Percentiles rank a stretch among this genome's conserved stretches.
Conservation (phyloP, 2,888 invertebrate genomes). For the Ochropleura leucogaster region DNA sequence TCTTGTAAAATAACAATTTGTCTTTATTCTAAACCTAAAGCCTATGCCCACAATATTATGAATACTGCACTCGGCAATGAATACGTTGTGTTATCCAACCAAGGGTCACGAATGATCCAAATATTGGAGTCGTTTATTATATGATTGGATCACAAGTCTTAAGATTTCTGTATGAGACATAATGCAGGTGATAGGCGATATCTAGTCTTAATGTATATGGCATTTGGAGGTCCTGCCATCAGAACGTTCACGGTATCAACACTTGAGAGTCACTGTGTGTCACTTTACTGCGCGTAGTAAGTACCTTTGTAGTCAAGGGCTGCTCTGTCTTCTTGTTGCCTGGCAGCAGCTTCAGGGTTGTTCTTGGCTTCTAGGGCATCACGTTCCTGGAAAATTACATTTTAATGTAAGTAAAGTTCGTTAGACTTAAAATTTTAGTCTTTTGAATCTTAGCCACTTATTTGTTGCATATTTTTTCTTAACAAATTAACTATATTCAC, state of each 20-base stretch:
- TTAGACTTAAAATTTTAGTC: background rate
- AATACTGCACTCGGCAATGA: conserved; percentile 54
- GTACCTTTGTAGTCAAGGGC: conserved; percentile 92
- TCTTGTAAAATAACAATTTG: conserved; percentile 49
- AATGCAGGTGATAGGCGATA: conserved; percentile 48
- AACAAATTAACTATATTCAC: too few species aligned
- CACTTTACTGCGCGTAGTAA: conserved; percentile 88
- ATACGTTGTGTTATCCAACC: conserved; percentile 47
- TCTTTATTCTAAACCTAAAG: conserved; percentile 54
- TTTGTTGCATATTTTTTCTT: too few species aligned
- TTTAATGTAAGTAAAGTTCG: background rate
- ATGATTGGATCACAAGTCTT: conserved; percentile 50
- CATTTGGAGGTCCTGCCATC: conserved; percentile 66
- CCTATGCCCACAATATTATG: conserved; percentile 54
- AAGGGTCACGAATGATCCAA: conserved; percentile 47
- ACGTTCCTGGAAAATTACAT: conserved; percentile 89
- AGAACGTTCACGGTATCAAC: conserved; percentile 67
- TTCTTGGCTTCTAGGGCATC: conserved; percentile 89
- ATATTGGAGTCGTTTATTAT: conserved; percentile 39
- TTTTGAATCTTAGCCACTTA: background rate
- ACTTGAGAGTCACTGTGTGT: conserved; percentile 58
- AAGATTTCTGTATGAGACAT: conserved; percentile 39
- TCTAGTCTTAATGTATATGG: conserved; percentile 65
- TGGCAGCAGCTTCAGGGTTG: conserved; percentile 87
- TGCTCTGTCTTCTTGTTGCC: conserved; percentile 83